A percentile compares a stretch with the other conserved stretches of the same genome.
phyloP scores from a whole-genome alignment of 2,113 vertebrate species.

The Oxygymnocypris stewartii region DNA sequence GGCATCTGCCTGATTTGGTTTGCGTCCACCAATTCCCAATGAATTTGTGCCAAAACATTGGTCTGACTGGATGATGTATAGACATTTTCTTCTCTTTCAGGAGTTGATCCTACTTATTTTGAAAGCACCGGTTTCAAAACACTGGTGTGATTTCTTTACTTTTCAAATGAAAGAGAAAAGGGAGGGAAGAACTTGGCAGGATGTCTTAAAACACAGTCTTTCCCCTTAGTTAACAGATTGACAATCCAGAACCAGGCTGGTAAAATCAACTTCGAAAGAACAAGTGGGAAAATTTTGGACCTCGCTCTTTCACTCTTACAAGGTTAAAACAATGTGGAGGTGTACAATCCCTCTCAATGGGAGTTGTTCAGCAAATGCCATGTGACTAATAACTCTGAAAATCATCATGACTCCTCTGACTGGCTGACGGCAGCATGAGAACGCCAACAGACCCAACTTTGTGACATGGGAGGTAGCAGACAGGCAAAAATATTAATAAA shows the following conservation, averaged over 20 bases:
- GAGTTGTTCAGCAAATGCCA: no score
- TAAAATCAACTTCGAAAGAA: neutral
- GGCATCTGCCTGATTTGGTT: neutral
- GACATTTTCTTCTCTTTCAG: neutral
- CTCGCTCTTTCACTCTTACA: no score
- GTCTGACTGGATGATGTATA: neutral
- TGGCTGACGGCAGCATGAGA: no score
- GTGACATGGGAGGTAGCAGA: no score
- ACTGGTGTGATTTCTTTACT: neutral
- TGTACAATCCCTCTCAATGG: no score
- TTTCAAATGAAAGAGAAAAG: neutral
- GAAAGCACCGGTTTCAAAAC: neutral
- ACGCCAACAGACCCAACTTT: no score
- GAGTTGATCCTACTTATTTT: neutral
- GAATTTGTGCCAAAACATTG: neutral
- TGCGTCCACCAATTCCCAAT: neutral
- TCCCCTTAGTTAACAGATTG: conserved; percentile 24
- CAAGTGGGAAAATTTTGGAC: no score
- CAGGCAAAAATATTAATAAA: no score
- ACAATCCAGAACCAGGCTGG: neutral
- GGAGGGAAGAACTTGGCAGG: conserved; percentile 2
- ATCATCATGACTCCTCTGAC: no score
- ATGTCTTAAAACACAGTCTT: conserved; percentile 26
- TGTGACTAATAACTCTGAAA: no score
- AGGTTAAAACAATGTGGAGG: no score